Conservation (phyloP, 1,140 invertebrate genomes). For the Megalonaias nervosa region DNA sequence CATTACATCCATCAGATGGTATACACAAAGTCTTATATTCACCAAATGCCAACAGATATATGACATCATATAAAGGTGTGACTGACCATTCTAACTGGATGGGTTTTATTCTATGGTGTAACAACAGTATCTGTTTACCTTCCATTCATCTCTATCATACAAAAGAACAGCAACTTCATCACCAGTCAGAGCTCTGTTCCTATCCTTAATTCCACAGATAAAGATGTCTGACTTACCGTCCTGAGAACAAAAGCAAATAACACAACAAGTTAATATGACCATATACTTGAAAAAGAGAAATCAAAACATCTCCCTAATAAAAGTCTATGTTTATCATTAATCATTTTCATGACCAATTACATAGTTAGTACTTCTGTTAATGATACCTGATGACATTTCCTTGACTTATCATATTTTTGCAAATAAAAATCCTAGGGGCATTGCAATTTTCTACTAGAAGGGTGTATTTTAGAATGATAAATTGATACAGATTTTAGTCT, state of each 20-base stretch:
- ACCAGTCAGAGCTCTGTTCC: slow-evolving; percentile 86
- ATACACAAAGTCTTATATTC: no score
- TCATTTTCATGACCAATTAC: neutral
- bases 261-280: neutral
- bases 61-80: no score
- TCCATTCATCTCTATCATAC: slow-evolving; percentile 71
- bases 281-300: neutral
- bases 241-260: slow-evolving; percentile 51
- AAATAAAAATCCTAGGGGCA: no score
- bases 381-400: no score
- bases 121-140: slow-evolving; percentile 50
- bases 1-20: no score
- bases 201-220: slow-evolving; percentile 78
- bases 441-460: no score
- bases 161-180: slow-evolving; percentile 83
- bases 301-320: neutral
- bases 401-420: no score
- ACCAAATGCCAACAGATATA: no score
- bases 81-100: no score
- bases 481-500: no score
- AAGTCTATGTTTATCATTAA: neutral
- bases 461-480: no score
- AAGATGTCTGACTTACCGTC: slow-evolving; percentile 81
- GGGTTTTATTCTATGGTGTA: no score
- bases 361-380: neutral